Conservation (phyloP, 2,888 invertebrate genomes). For the Cataglyphis livida region DNA sequence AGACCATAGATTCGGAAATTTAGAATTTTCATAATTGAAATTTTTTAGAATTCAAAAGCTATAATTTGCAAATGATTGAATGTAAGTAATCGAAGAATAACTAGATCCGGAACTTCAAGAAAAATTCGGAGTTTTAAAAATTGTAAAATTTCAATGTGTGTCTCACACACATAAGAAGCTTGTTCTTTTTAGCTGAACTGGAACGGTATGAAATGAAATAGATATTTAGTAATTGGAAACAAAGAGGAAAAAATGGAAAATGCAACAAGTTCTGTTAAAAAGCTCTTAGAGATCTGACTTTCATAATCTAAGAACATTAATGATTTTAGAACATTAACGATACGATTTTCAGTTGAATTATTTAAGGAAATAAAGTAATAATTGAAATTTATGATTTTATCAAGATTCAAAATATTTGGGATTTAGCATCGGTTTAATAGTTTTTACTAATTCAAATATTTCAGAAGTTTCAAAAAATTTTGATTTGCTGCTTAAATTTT, state of each 20-base stretch:
- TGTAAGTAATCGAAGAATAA: neutral
- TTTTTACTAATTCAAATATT: constrained; percentile 35
- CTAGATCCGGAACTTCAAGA: neutral
- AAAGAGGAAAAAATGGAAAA: neutral
- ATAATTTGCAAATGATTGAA: neutral
- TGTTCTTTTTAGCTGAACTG: neutral
- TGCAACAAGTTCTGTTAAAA: constrained; percentile 1
- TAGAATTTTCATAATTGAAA: neutral
- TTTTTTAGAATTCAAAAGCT: neutral
- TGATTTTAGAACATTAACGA: neutral
- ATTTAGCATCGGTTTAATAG: constrained; percentile 22
- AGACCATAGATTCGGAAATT: constrained; percentile 12
- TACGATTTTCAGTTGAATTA: constrained; percentile 12
- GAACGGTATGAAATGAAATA: neutral
- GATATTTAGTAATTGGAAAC: neutral
- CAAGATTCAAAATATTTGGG: constrained; percentile 26
- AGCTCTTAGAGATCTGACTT: neutral
- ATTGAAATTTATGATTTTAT: constrained; percentile 24
- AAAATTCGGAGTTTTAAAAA: neutral
- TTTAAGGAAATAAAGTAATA: neutral
- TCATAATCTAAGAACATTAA: neutral
- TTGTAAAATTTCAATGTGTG: neutral
- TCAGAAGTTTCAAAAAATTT: neutral
- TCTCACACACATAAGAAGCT: neutral
- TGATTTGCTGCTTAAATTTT: constrained; percentile 19